These are phyloP conservation scores for Leptopilina drosophilae DNA, from an alignment of 2,888 invertebrate genomes.

Conservation along the genomic window DNA sequence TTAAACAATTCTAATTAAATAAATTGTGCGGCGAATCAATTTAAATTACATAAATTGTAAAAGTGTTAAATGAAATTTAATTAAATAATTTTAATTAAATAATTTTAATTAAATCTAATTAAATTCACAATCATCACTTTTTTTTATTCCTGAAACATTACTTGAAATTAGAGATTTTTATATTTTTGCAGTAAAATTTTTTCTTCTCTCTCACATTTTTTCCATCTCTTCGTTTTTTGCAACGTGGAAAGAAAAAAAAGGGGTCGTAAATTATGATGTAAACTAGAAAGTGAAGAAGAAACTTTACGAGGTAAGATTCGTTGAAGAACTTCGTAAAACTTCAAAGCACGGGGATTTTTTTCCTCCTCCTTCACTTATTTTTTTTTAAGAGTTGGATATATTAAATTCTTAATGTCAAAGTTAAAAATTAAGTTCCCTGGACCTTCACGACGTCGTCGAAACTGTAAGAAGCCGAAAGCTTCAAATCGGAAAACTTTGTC, in stretches of 20 bases:
- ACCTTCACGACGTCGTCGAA: background rate
- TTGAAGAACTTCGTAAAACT: background rate
- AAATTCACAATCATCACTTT: too few species aligned
- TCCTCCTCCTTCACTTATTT: too few species aligned
- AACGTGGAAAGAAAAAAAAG: background rate
- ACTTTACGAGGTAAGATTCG: background rate
- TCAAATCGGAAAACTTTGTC: constrained; percentile 26
- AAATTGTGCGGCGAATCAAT: too few species aligned
- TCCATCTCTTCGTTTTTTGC: too few species aligned
- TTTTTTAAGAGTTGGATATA: background rate
- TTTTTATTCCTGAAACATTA: too few species aligned
- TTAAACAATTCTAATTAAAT: too few species aligned
- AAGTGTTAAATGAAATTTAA: too few species aligned
- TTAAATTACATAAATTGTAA: too few species aligned
- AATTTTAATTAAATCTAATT: too few species aligned
- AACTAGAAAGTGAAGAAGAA: constrained; percentile 11
- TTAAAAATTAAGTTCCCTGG: constrained; percentile 6
- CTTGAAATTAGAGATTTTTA: background rate
- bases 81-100: too few species aligned
- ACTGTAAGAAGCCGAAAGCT: background rate
- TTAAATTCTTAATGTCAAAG: constrained; percentile 5
- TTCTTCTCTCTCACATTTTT: background rate
- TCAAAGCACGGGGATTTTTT: background rate
- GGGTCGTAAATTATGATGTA: constrained; percentile 4
- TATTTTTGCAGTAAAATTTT: background rate